Evolutionary conservation across 1,140 invertebrate species (phyloP).

Genomic region (Akabosia matsudoensis): DNA sequence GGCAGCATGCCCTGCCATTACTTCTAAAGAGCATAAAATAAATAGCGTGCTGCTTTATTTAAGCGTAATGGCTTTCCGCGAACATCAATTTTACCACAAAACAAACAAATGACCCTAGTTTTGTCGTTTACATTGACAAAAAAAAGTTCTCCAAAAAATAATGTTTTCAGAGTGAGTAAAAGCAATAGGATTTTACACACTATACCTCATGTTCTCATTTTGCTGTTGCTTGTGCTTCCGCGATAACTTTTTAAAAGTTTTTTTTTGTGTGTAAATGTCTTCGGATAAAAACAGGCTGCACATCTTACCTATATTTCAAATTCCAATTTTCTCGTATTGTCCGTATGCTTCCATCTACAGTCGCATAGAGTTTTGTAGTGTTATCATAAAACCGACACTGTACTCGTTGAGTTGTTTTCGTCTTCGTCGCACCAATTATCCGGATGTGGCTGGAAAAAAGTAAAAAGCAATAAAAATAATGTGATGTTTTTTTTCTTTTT

Average conservation of each 20-base stretch:
- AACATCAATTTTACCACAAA: background rate
- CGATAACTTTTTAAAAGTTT: no score
- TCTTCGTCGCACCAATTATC: conserved; percentile 82
- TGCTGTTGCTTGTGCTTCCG: no score
- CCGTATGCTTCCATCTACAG: conserved; percentile 54
- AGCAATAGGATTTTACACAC: no score
- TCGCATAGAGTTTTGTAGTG: conserved; percentile 47
- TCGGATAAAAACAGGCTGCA: no score
- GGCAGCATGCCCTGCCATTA: no score
- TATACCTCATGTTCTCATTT: no score
- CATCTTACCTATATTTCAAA: conserved; percentile 68
- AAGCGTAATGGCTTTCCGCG: background rate
- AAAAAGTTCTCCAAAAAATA: no score
- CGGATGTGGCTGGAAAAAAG: conserved; percentile 60
- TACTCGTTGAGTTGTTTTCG: conserved; percentile 73
- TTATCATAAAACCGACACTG: conserved; percentile 80
- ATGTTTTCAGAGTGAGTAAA: no score
- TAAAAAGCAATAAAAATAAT: background rate
- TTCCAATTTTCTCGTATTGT: conserved; percentile 91
- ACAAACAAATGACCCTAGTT: background rate
- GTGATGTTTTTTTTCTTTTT: no score
- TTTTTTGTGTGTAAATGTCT: no score
- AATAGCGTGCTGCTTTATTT: background rate
- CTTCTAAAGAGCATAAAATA: background rate
- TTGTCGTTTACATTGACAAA: no score